Evolutionary conservation across 1,140 invertebrate genomes (phyloP), one percentile per base, ranked within the genome.

Genomic region (Bradynema listronoti): DNA sequence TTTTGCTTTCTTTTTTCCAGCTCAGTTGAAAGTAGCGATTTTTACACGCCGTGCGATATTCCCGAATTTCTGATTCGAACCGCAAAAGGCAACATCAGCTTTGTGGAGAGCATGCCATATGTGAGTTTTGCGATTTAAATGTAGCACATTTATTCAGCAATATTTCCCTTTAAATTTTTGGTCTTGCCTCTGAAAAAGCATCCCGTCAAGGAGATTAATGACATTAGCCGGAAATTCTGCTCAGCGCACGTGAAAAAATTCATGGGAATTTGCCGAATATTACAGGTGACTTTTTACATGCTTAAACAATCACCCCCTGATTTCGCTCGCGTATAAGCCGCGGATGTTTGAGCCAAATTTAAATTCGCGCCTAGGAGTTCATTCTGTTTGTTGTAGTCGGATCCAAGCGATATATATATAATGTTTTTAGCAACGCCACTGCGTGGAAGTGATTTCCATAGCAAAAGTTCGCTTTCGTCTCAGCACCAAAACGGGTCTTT

Each of bases 361-460:
- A n/a, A n/a, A n/a, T n/a, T n/a, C n/a, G n/a, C n/a, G n/a, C n/a
- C n/a, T n/a, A n/a, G n/a, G n/a, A n/a, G n/a, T n/a, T n/a, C n/a
- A n/a, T n/a, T n/a, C n/a, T n/a, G n/a, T 32, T 29, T 41, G 16
- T 59, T 45, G 4, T n/a, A 14, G 42, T 25, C 22, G 0, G 6
- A 11, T 19, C 32, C 4, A 30, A 32, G 4, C 55, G 24, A n/a
- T 47, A 9, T 41, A n/a, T 32, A 50, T 1, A 9, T 49, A 34
- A n/a, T 16, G 33, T 27, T 75, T 75, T 54, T 57, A 76, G 75
- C 74, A 77, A 65, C 60, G 74, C 29, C 74, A 77, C 39, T 59
- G 42, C 14, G 51, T 77, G 16, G 62, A 68, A 24, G 56, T 65
- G 14, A 74, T 78, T 66, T 63, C 70, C 4, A 52, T 78, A 7